Conservation (phyloP, 2,888 invertebrate species). For the Rhabditophanes sp. region DNA sequence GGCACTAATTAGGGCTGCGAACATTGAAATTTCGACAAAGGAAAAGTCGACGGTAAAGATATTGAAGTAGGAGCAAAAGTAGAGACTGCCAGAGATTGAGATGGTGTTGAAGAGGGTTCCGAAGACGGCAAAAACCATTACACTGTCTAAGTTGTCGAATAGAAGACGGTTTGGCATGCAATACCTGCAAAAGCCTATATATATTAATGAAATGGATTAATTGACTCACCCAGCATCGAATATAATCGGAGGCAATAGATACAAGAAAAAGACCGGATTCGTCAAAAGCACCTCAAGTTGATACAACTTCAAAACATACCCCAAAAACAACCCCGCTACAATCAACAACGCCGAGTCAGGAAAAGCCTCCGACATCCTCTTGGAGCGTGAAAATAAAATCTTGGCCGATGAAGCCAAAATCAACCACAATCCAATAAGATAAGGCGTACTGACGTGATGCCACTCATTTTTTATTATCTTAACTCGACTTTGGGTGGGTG, state of each 20-base stretch:
- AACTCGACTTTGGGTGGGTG: no score
- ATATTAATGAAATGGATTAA: not conserved
- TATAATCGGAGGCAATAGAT: conserved; percentile 92
- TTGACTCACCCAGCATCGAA: conserved; percentile 59
- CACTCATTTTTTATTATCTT: conserved; percentile 18
- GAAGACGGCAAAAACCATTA: conserved; percentile 71
- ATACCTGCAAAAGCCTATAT: no score
- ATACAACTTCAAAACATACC: conserved; percentile 44
- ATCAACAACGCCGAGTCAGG: conserved; percentile 92
- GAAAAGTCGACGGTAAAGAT: conserved; percentile 12
- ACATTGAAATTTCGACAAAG: conserved; percentile 10
- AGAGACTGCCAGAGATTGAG: conserved; percentile 37
- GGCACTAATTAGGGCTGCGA: conserved; percentile 15
- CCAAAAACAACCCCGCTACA: conserved; percentile 78
- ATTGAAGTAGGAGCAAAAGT: conserved; percentile 6
- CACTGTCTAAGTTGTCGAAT: conserved; percentile 89
- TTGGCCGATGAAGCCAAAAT: conserved; percentile 18
- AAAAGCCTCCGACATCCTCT: conserved; percentile 49
- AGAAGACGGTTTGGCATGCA: conserved; percentile 94
- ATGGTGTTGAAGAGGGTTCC: conserved; percentile 88
- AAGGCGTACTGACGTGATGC: conserved; percentile 18
- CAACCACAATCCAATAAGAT: conserved; percentile 16
- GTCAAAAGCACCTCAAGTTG: conserved; percentile 12
- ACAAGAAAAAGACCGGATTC: conserved; percentile 75
- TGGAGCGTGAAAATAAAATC: conserved; percentile 8